phyloP scores from a whole-genome alignment of 2,113 vertebrate genomes.

The Leptobrachium ailaonicum region DNA sequence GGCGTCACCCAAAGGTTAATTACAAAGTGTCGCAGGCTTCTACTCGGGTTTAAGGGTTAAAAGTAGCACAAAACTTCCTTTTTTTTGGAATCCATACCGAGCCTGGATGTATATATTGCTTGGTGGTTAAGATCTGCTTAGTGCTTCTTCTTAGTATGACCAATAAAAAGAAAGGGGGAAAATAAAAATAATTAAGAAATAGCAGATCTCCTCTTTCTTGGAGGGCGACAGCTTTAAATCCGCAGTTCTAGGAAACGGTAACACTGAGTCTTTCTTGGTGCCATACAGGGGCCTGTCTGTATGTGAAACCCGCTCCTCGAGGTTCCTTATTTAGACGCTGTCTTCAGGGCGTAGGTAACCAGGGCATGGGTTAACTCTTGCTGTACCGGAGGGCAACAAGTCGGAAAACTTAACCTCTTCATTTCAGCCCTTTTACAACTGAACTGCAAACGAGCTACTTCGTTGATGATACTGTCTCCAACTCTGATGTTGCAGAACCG shows the following conservation, averaged over 20 bases:
- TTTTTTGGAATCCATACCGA: not conserved
- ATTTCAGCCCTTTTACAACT: too few species aligned
- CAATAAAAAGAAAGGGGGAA: slow-evolving; percentile 11
- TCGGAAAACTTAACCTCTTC: too few species aligned
- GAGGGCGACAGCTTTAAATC: not conserved
- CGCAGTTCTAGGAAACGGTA: slow-evolving; percentile 30
- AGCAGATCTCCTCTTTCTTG: slow-evolving; percentile 24
- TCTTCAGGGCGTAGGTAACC: not conserved
- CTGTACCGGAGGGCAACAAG: not conserved
- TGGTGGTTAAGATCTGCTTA: not conserved
- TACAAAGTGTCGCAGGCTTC: too few species aligned
- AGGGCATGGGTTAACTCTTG: not conserved
- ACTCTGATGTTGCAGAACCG: too few species aligned
- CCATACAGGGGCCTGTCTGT: slow-evolving; percentile 26
- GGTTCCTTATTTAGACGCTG: not conserved
- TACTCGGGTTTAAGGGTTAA: not conserved
- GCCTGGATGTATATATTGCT: not conserved
- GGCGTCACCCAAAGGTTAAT: too few species aligned
- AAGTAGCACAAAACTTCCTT: not conserved
- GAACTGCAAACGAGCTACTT: too few species aligned
- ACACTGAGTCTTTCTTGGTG: slow-evolving; percentile 35
- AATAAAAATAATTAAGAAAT: too few species aligned
- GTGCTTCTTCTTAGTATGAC: not conserved
- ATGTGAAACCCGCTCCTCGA: not conserved
- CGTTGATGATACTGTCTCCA: too few species aligned